Evolutionary conservation across 1,140 invertebrate species (phyloP).

Genomic region (Polyergus mexicanus): DNA sequence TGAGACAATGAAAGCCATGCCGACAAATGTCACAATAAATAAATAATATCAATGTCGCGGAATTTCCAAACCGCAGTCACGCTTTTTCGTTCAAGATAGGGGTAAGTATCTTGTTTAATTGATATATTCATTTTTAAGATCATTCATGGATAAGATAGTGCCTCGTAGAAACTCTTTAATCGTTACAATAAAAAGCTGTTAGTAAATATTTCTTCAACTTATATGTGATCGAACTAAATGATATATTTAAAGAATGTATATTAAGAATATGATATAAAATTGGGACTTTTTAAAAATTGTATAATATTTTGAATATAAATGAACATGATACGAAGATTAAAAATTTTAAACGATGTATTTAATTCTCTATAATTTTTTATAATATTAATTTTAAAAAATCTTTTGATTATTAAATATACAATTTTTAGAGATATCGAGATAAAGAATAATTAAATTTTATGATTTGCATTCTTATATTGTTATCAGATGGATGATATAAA

Average conservation of each 20-base stretch:
- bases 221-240: background rate
- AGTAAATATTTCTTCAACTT: background rate
- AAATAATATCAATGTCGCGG: conserved; percentile 4
- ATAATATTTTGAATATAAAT: background rate
- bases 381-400: background rate
- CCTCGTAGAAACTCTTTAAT: too few relatives aligned
- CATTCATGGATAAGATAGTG: background rate
- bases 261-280: background rate
- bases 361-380: conserved; percentile 1
- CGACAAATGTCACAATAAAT: conserved; percentile 41
- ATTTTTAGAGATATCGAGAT: background rate
- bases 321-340: background rate
- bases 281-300: background rate
- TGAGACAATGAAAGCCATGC: background rate
- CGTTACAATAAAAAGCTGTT: background rate
- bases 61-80: background rate
- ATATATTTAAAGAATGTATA: background rate
- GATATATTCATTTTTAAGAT: background rate
- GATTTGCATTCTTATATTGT: background rate
- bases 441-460: background rate
- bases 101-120: background rate
- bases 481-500: conserved; percentile 1
- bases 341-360: background rate
- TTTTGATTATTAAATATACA: background rate
- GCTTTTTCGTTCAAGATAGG: background rate